phyloP scores from a whole-genome alignment of 2,113 vertebrate species.

The Octodon degus region DNA sequence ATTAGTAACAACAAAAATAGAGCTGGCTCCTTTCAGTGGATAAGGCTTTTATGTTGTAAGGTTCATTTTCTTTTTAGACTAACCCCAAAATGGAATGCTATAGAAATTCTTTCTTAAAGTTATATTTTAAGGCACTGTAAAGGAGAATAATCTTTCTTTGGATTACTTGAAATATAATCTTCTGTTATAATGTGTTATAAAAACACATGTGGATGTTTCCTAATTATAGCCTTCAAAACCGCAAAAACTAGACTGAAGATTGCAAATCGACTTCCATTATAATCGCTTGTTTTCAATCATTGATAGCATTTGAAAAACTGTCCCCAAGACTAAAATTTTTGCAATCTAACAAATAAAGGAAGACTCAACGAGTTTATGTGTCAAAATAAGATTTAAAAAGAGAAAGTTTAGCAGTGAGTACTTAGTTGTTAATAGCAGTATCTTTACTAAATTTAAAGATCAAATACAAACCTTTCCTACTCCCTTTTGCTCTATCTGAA shows the following conservation, averaged over 20 bases:
- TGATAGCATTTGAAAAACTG: slow-evolving; percentile 68
- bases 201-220: slow-evolving; percentile 69
- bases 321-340: slow-evolving; percentile 64
- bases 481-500: background rate
- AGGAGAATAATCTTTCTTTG: slow-evolving; percentile 69
- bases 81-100: slow-evolving; percentile 72
- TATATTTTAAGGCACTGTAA: slow-evolving; percentile 23
- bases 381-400: slow-evolving; percentile 2
- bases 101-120: slow-evolving; percentile 61
- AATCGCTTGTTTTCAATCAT: slow-evolving; percentile 74
- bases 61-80: slow-evolving; percentile 39
- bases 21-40: slow-evolving; percentile 55
- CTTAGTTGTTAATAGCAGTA: slow-evolving; percentile 28
- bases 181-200: slow-evolving; percentile 74
- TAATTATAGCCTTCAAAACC: slow-evolving; percentile 76
- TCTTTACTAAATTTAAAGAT: slow-evolving; percentile 21
- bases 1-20: slow-evolving; percentile 37
- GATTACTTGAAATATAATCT: slow-evolving; percentile 69
- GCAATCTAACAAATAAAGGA: slow-evolving; percentile 51
- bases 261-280: slow-evolving; percentile 69
- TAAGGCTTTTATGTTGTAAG: background rate
- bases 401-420: background rate
- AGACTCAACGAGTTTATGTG: slow-evolving; percentile 39
- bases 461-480: background rate
- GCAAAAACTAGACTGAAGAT: slow-evolving; percentile 66